Base-by-base conservation (phyloP, 1,140 invertebrate species). In the Tetragonula clypearis region DNA sequence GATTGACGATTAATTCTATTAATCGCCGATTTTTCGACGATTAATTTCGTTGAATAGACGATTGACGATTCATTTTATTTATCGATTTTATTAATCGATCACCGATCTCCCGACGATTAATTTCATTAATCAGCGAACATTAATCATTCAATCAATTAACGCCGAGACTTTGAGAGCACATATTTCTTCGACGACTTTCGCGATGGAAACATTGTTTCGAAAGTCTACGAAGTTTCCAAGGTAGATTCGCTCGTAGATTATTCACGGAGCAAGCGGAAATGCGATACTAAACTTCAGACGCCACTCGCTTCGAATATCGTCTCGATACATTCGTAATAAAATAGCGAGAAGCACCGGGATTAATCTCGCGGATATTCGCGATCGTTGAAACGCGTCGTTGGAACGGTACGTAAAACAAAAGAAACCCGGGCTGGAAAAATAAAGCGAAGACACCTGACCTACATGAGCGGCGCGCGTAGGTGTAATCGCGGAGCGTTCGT, bases 371-470 rank as follows among this genome's bases (percentile, higher is more conserved):
- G 75, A 77, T 77, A 77, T 17, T n/a, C 76, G 60, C 15, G 60
- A 78, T 26, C n/a, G 41, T 49, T 26, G 19, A 26, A 26, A 49
- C 23, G 73, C 12, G 53, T 56, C 11, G 30, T 30, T 65, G 8
- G 41, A 65, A 58, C 62, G 65, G 21, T 19, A 23, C 23, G 55
- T 49, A 8, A 55, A 35, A 78, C 55, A 53, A 78, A 49, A 53
- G 84, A 85, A 30, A 53, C 78, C 69, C 35, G 30, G 76, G 60
- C 68, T 74, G 82, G 82, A 56, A 71, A 78, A 88, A 88, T 88
- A 88, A 85, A 88, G 79, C 62, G 79, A 65, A 88, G 82, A 76
- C 87, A 76, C 84, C 86, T 88, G 86, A 88, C 87, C 87, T 80
- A 88, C 60, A 88, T 88, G 62, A 72, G 69, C 41, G 84, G 35